Conservation (phyloP, 2,888 invertebrate genomes). For the Noctua fimbriata region DNA sequence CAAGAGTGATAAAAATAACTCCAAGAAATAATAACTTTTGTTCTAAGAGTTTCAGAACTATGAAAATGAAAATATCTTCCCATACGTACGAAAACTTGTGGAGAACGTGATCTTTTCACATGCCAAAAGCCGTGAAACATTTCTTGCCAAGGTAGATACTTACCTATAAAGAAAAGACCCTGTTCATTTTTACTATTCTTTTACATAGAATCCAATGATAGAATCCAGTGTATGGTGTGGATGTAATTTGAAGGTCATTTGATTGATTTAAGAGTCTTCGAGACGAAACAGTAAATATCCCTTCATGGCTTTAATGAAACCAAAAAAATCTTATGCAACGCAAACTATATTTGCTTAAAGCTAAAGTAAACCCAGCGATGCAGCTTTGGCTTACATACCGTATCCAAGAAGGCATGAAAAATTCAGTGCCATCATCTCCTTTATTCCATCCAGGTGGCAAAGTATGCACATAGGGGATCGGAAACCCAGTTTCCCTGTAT, state of each 20-base stretch:
- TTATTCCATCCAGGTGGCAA: conserved; percentile 28
- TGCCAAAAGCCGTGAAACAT: conserved; percentile 6
- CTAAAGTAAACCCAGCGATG: not conserved
- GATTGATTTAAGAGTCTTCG: not conserved
- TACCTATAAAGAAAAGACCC: not conserved
- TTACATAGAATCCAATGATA: not conserved
- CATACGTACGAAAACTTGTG: conserved; percentile 17
- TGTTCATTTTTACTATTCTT: not conserved
- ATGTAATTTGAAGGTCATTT: not conserved
- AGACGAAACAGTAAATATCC: not conserved
- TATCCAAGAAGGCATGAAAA: conserved; percentile 23
- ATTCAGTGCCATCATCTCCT: conserved; percentile 9
- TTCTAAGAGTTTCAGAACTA: conserved; percentile 33
- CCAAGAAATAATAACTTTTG: conserved; percentile 24
- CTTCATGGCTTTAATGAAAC: not conserved
- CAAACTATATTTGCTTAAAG: not conserved
- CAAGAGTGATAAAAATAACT: conserved; percentile 31
- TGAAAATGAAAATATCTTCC: conserved; percentile 16
- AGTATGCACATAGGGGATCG: conserved; percentile 43
- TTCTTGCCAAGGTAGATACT: not conserved
- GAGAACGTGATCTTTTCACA: conserved; percentile 8
- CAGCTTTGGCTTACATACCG: not conserved
- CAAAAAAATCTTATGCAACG: no score
- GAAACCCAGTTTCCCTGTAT: conserved; percentile 50
- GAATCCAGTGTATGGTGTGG: not conserved